These are phyloP conservation scores for Tinea semifulvella DNA, from an alignment of 2,888 invertebrate species.

Conservation along the genomic window DNA sequence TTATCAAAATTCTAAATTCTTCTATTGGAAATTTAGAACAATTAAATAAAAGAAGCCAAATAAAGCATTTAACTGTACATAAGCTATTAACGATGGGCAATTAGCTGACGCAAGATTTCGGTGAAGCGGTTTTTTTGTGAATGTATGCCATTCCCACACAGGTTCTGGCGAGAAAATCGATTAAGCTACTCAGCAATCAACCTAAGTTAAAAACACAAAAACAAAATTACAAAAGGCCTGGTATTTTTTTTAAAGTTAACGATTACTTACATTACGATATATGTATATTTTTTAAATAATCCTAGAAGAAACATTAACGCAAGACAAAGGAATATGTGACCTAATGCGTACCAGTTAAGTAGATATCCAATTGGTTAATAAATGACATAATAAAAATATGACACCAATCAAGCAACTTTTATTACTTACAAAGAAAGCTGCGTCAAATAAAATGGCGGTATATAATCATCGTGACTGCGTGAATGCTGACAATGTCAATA, in stretches of 20 bases:
- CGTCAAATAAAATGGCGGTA: too few species aligned
- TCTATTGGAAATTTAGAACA: neutral
- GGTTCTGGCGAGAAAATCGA: slow-evolving; percentile 4
- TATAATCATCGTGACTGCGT: too few species aligned
- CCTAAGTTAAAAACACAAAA: neutral
- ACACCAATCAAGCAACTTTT: too few species aligned
- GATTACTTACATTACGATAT: too few species aligned
- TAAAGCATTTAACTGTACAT: slow-evolving; percentile 5
- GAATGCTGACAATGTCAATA: slow-evolving; percentile 6
- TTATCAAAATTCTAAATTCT: neutral
- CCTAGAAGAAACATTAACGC: too few species aligned
- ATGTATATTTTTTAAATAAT: too few species aligned
- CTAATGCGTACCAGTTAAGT: too few species aligned
- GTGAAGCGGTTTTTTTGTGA: neutral
- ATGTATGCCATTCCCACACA: slow-evolving; percentile 11
- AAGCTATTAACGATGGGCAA: slow-evolving; percentile 5
- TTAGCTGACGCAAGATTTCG: slow-evolving; percentile 6
- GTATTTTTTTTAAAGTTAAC: neutral
- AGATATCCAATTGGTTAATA: too few species aligned
- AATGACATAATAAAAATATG: too few species aligned
- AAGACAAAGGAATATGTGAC: too few species aligned
- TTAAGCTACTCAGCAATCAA: slow-evolving; percentile 8
- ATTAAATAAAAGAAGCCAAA: neutral
- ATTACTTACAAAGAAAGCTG: too few species aligned
- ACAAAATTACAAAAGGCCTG: neutral